Conservation (phyloP, 2,888 invertebrate genomes). For the Campoplex nolae region DNA sequence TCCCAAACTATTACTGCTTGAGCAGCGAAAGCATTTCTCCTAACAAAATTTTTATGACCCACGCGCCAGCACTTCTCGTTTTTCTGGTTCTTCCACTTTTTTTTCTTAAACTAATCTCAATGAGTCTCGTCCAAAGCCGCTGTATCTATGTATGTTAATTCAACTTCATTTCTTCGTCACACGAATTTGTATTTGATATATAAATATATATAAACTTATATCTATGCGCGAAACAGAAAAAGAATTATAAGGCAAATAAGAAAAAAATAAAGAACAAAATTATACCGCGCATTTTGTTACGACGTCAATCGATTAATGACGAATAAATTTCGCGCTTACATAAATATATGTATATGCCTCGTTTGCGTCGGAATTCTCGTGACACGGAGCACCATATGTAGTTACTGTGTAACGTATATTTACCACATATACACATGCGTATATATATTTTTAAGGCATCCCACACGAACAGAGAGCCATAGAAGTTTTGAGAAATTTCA, state of each 20-base stretch:
- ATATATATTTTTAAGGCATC: neutral
- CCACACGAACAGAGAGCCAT: neutral
- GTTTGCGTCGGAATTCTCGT: constrained; percentile 29
- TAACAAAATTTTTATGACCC: constrained; percentile 58
- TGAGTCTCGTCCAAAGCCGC: constrained; percentile 27
- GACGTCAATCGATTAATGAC: constrained; percentile 26
- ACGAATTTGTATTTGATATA: constrained; percentile 7
- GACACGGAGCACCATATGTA: constrained; percentile 1
- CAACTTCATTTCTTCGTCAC: constrained; percentile 37
- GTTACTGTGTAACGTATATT: constrained; percentile 7
- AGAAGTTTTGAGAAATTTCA: neutral
- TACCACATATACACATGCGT: neutral
- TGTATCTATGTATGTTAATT: constrained; percentile 32
- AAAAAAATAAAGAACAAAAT: neutral
- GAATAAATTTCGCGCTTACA: constrained; percentile 32
- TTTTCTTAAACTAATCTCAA: constrained; percentile 51
- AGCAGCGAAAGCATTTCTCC: constrained; percentile 66
- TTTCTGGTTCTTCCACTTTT: constrained; percentile 67
- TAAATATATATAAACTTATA: neutral
- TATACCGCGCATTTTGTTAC: constrained; percentile 19
- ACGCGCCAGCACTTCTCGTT: constrained; percentile 54
- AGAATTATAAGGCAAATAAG: neutral
- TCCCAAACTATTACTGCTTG: neutral
- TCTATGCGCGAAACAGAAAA: neutral
- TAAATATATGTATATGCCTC: constrained; percentile 11